Evolutionary conservation across 1,140 invertebrate genomes (phyloP).

Genomic region (Pachyrhynchus sulphureomaculatus): DNA sequence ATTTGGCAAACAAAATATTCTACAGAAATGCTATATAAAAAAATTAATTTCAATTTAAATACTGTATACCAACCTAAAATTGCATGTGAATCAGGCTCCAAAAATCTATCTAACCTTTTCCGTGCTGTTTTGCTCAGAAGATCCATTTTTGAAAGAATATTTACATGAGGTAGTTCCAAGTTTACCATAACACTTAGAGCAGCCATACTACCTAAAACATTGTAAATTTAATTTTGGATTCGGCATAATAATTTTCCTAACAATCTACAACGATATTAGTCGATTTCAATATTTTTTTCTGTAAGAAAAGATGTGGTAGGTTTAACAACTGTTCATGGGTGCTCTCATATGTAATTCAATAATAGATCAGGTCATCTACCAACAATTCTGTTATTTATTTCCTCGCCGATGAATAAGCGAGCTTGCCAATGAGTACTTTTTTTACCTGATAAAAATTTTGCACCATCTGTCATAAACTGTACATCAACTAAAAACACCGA

Average conservation of each 20-base stretch:
- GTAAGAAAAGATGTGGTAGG: no score
- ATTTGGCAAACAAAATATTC: no score
- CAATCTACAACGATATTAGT: no score
- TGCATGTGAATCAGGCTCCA: constrained; percentile 81
- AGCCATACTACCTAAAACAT: constrained; percentile 71
- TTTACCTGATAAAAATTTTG: constrained; percentile 88
- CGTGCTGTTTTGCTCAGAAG: constrained; percentile 79
- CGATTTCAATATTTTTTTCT: no score
- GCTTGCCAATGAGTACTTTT: no score
- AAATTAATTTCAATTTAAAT: neutral
- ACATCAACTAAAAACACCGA: constrained; percentile 92
- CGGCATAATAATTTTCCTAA: neutral
- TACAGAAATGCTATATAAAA: no score
- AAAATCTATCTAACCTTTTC: constrained; percentile 78
- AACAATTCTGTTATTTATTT: no score
- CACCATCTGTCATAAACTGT: constrained; percentile 94
- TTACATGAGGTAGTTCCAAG: constrained; percentile 91
- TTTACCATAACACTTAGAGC: constrained; percentile 96
- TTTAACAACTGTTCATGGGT: no score
- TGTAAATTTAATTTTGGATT: neutral
- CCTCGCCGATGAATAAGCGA: no score
- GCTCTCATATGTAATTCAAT: no score
- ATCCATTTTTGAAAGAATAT: constrained; percentile 95
- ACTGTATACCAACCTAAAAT: constrained; percentile 56
- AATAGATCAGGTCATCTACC: no score